Percentiles rank a stretch among this genome's conserved stretches.
Evolutionary conservation across 2,113 vertebrate species (phyloP).

Genomic region (Macquaria ambigua): DNA sequence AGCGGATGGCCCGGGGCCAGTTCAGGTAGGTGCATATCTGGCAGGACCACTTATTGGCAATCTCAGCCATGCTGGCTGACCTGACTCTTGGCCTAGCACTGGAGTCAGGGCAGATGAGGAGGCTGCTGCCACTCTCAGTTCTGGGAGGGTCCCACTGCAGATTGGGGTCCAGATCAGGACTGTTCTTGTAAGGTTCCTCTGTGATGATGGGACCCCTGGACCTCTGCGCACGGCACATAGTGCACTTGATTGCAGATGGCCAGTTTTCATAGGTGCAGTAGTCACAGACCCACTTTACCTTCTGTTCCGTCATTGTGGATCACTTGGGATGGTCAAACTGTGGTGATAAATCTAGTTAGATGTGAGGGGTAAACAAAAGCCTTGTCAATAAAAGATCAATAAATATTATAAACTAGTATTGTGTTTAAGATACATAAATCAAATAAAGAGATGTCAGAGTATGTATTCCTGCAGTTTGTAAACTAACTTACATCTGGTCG

Average conservation of each 20-base stretch:
- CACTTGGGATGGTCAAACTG: constrained; percentile 66
- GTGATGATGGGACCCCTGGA: constrained; percentile 94
- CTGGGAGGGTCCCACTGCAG: constrained; percentile 89
- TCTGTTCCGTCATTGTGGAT: constrained; percentile 94
- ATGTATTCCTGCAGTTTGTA: constrained; percentile 19
- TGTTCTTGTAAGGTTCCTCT: constrained; percentile 92
- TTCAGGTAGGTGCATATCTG: constrained; percentile 99
- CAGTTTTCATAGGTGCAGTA: constrained; percentile 98
- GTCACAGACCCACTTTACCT: constrained; percentile 94
- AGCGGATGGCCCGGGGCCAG: constrained; percentile 96
- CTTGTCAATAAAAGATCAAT: not conserved
- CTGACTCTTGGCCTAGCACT: constrained; percentile 93
- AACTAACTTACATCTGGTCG: constrained; percentile 13
- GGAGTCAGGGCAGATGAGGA: constrained; percentile 96
- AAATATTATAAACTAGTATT: not conserved
- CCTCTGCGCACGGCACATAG: constrained; percentile 94
- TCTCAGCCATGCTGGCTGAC: constrained; percentile 86
- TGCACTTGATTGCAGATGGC: constrained; percentile 94
- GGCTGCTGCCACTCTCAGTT: constrained; percentile 87
- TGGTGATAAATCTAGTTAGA: constrained; percentile 1
- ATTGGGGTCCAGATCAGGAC: constrained; percentile 85
- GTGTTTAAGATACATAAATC: not conserved
- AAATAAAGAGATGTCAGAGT: not conserved
- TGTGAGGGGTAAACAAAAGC: not conserved
- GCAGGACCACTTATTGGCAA: constrained; percentile 96